Evolutionary conservation across 2,113 vertebrate genomes (phyloP).

Genomic region (Aphyosemion australe): DNA sequence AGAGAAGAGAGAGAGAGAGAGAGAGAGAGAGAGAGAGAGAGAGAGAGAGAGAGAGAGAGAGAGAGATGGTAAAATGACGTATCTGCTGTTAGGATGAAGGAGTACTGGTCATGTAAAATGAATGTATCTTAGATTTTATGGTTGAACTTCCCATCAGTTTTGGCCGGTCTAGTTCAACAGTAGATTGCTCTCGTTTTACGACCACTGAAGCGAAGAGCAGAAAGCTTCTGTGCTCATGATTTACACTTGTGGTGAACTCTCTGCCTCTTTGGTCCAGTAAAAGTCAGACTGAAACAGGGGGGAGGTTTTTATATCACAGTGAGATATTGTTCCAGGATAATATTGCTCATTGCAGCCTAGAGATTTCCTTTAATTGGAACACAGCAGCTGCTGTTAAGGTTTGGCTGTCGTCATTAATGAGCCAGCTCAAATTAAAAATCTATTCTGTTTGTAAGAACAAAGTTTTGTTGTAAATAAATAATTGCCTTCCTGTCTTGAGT

Average conservation of each 20-base stretch:
- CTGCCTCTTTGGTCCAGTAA: background rate
- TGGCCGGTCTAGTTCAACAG: background rate
- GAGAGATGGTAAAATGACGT: too few relatives aligned
- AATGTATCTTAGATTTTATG: background rate
- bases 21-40: too few relatives aligned
- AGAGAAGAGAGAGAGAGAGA: too few relatives aligned
- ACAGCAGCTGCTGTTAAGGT: background rate
- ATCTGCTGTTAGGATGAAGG: too few relatives aligned
- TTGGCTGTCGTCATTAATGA: background rate
- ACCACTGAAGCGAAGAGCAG: background rate
- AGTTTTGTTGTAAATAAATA: background rate
- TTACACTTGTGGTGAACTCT: background rate
- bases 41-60: too few relatives aligned
- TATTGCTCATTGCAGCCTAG: background rate
- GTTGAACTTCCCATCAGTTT: background rate
- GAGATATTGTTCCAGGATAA: background rate
- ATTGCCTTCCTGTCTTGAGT: background rate
- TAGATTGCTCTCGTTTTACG: background rate
- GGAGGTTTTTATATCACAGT: too few relatives aligned
- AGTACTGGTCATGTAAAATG: background rate
- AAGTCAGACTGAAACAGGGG: too few relatives aligned
- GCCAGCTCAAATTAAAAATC: background rate
- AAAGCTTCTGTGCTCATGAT: background rate
- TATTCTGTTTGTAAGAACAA: background rate
- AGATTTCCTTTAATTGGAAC: background rate